A percentile compares a stretch with the other conserved stretches of the same genome.
phyloP scores from a whole-genome alignment of 2,888 invertebrate species.

The Lasioglossum leucozonium region DNA sequence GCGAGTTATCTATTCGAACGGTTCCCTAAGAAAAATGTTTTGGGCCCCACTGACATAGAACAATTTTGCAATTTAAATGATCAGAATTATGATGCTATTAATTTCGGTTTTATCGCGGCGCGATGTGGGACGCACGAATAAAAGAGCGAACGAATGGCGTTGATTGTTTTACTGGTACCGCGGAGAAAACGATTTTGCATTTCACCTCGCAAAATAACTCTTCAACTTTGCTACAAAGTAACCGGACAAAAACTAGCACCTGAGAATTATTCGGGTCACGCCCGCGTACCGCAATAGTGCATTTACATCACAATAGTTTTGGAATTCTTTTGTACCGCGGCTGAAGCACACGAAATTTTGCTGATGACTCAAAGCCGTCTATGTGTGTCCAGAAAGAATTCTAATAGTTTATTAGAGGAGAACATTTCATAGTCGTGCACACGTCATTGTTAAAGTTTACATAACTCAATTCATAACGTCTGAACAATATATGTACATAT shows the following conservation, averaged over 20 bases:
- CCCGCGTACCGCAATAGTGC: neutral
- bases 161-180: neutral
- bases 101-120: conserved; percentile 25
- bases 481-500: neutral
- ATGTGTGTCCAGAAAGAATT: neutral
- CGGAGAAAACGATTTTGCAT: neutral
- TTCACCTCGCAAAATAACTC: neutral
- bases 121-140: neutral
- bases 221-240: neutral
- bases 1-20: conserved; percentile 15
- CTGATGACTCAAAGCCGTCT: neutral
- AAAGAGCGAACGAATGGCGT: neutral
- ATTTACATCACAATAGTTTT: conserved; percentile 13
- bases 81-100: conserved; percentile 17
- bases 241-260: neutral
- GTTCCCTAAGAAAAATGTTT: neutral
- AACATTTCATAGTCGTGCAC: neutral
- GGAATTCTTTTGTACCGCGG: neutral
- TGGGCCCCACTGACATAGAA: neutral
- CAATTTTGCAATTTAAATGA: conserved; percentile 24
- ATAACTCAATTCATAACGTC: neutral
- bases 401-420: neutral
- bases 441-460: neutral
- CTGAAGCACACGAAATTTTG: neutral
- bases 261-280: conserved; percentile 11